These are phyloP conservation scores for Actinia equina DNA, from an alignment of 64 coral and sea anemone species.

Conservation along the genomic window DNA sequence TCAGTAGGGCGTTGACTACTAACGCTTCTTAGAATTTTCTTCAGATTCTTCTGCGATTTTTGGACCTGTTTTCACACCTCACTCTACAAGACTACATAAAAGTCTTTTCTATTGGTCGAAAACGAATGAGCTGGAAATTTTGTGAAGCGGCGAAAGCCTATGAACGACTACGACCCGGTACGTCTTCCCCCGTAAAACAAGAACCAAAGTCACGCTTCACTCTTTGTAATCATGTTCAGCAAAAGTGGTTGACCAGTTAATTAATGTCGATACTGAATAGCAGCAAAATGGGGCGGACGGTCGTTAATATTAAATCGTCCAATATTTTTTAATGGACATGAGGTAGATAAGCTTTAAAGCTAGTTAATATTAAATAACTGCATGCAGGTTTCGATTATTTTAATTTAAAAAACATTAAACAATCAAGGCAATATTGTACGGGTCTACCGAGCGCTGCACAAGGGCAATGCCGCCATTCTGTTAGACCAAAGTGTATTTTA, in stretches of 20 bases:
- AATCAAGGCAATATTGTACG: not conserved
- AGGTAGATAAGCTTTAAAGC: not conserved
- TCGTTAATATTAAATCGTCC: not conserved
- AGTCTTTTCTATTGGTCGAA: not conserved
- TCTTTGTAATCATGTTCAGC: not conserved
- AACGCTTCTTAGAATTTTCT: not conserved
- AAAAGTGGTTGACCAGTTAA: not conserved
- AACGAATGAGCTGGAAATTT: not conserved
- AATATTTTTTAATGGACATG: not conserved
- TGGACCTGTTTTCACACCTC: not conserved
- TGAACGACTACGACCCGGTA: too few relatives aligned
- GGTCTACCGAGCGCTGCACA: not conserved
- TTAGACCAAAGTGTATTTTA: not conserved
- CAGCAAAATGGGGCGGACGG: not conserved
- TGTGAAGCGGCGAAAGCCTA: too few relatives aligned
- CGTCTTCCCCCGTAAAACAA: too few relatives aligned
- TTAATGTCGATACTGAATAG: not conserved
- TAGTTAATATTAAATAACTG: not conserved
- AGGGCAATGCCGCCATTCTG: not conserved
- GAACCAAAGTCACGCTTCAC: too few relatives aligned
- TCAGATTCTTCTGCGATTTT: not conserved
- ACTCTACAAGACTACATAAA: not conserved
- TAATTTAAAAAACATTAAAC: not conserved
- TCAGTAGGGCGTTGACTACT: not conserved
- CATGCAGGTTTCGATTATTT: not conserved